Conservation (phyloP, 2,113 vertebrate genomes). For the Cyprinus carpio region DNA sequence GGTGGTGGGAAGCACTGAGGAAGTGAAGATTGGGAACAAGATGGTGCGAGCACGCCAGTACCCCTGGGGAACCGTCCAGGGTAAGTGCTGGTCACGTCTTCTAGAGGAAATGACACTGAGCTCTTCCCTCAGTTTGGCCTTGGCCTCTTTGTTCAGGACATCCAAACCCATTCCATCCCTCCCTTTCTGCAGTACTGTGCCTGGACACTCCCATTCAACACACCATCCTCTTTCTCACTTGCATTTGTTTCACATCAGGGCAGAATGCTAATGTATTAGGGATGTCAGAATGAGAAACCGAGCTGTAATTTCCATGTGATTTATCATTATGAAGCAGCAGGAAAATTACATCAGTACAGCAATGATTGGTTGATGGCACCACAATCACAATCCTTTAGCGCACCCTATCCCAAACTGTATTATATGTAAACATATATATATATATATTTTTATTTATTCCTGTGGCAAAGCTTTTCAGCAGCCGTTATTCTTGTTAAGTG, state of each 20-base stretch:
- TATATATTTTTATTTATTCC: too few species aligned
- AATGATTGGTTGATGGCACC: too few species aligned
- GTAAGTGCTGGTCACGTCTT: conserved; percentile 74
- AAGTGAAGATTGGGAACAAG: conserved; percentile 98
- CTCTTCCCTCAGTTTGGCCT: conserved; percentile 32
- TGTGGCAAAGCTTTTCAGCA: not conserved
- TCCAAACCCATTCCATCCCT: conserved; percentile 29
- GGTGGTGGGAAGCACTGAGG: conserved; percentile 96
- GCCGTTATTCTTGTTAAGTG: not conserved
- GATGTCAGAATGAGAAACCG: not conserved
- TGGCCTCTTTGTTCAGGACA: conserved; percentile 16
- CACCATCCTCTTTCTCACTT: not conserved
- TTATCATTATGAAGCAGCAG: not conserved
- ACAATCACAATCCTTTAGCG: too few species aligned
- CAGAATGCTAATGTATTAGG: not conserved
- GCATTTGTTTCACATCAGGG: not conserved
- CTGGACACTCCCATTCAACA: not conserved
- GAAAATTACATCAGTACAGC: not conserved
- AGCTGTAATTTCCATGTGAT: not conserved
- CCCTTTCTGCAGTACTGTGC: not conserved
- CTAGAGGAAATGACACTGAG: conserved; percentile 64
- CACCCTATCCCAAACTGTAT: too few species aligned
- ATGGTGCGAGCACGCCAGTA: conserved; percentile 98
- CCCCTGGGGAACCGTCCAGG: conserved; percentile 96
- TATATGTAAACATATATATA: too few species aligned